Evolutionary conservation across 2,888 invertebrate genomes (phyloP).

Genomic region (Tribolium freemani): DNA sequence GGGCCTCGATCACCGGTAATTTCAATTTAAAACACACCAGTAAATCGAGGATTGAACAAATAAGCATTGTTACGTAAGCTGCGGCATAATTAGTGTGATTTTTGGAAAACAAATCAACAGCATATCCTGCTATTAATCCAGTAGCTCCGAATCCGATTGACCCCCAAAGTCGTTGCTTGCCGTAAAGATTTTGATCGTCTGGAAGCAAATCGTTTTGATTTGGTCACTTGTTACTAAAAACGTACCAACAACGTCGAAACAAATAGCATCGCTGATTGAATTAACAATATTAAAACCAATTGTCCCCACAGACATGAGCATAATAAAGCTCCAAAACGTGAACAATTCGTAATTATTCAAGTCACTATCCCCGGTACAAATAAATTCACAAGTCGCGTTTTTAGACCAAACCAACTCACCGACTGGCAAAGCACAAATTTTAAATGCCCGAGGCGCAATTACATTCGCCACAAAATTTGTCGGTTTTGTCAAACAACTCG

Average conservation of each 20-base stretch:
- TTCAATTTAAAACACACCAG: slow-evolving; percentile 76
- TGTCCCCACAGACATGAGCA: slow-evolving; percentile 80
- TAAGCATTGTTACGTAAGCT: slow-evolving; percentile 77
- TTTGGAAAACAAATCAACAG: slow-evolving; percentile 76
- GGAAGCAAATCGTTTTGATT: neutral
- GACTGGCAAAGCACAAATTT: neutral
- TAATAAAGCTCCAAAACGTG: slow-evolving; percentile 82
- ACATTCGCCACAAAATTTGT: neutral
- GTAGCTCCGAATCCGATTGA: slow-evolving; percentile 84
- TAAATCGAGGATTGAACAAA: slow-evolving; percentile 77
- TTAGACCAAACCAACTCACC: neutral
- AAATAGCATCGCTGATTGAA: slow-evolving; percentile 90
- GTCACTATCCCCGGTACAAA: slow-evolving; percentile 45
- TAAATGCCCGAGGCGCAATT: neutral
- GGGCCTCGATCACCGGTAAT: slow-evolving; percentile 78
- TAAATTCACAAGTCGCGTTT: neutral
- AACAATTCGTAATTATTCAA: slow-evolving; percentile 69
- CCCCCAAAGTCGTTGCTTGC: slow-evolving; percentile 86
- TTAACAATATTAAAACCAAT: slow-evolving; percentile 88
- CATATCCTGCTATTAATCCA: slow-evolving; percentile 79
- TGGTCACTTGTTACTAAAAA: neutral
- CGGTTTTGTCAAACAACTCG: slow-evolving; percentile 3
- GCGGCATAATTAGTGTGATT: slow-evolving; percentile 77
- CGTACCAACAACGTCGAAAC: slow-evolving; percentile 87
- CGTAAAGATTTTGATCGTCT: slow-evolving; percentile 82